Evolutionary conservation across 37 sponge, comb jelly and placozoan species (phyloP), one percentile per base, ranked within the genome.

Genomic region (Tethya wilhelma): DNA sequence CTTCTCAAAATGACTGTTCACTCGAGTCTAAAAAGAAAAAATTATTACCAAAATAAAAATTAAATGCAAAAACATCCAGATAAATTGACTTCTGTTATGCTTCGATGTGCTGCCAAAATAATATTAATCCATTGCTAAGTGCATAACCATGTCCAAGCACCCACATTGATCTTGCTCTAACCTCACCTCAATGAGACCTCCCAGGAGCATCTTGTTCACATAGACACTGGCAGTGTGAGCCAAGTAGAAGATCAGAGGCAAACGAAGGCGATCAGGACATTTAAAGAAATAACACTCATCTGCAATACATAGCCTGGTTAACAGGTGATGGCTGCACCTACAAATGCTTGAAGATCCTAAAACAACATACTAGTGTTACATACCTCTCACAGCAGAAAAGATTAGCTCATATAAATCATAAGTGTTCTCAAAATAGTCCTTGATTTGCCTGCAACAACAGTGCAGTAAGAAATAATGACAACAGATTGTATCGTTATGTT

Each of bases 381-480:
- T 43, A 89, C 94, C 93, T 74, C 56, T 82, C 4, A 96, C 58
- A 20, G 86, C 78, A 38, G 94, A 45, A 38, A 87, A 96, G 28
- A 92, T 14, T 11, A 45, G 56, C 69, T 96, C 96, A 40, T 91
- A 84, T 41, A 96, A 63, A 39, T 80, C 81, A 58, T 86, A 96
- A 1, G 88, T 87, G 82, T 96, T 96, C 79, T 71, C 44, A 67
- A 96, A 96, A 59, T 96, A 96, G 30, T 86, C 87, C 49, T 59
- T 68, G 29, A 96, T 78, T 46, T 96, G 69, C 38, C 93, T 92
- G 70, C 4, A 56, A n/a, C 29, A 26, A 59, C n/a, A n/a, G n/a
- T n/a, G n/a, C n/a, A n/a, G n/a, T n/a, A n/a, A n/a, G n/a, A n/a
- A n/a, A n/a, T n/a, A n/a, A n/a, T n/a, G n/a, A n/a, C n/a, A n/a